Base-by-base conservation (phyloP, 1,140 invertebrate species). In the Platorchestia sp. region DNA sequence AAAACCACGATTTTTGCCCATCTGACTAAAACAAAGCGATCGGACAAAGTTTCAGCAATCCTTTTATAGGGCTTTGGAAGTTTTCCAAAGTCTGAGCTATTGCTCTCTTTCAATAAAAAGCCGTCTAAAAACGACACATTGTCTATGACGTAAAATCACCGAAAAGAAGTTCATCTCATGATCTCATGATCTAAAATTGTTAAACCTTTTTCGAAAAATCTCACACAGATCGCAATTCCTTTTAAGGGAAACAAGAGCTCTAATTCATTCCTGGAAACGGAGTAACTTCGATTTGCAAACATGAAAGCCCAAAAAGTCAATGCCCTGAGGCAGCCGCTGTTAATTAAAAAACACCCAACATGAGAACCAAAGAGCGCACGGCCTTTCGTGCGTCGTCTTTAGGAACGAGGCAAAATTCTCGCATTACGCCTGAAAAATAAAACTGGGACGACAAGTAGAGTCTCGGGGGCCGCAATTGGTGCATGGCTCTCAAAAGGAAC, bases 391-490 rank as follows among this genome's bases (percentile, higher is more conserved):
- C 59, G 1, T 75, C 36, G 87, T 44, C 87, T 89, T 41, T 14
- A 89, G 87, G 87, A 42, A 42, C 41, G 43, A 41, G 43, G 43
- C 41, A 89, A 89, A 89, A 89, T 89, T 89, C 87, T 89, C 87
- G 43, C n/a, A 89, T 89, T 89, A 89, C 87, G 43, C 87, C 36
- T 14, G 87, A 44, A 89, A 41, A 89, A 89, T 89, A 89, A 42
- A 89, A 89, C 87, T 42, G n/a, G 36, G 41, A 42, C 41, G 87
- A 89, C 87, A 89, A 89, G 87, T 89, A 89, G 87, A 89, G 87
- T 89, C 87, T 89, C 87, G 87, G 87, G 87, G 42, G 10, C 45
- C 10, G 91, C 44, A 45, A 93, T 93, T 75, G 59, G 87, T 42
- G 43, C 91, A 93, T 42, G 5, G 6, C 36, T 47, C 45, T 19